Percentiles rank a stretch among this genome's conserved stretches.
Conservation (phyloP, 1,140 invertebrate genomes). For the Frieseomelitta varia region DNA sequence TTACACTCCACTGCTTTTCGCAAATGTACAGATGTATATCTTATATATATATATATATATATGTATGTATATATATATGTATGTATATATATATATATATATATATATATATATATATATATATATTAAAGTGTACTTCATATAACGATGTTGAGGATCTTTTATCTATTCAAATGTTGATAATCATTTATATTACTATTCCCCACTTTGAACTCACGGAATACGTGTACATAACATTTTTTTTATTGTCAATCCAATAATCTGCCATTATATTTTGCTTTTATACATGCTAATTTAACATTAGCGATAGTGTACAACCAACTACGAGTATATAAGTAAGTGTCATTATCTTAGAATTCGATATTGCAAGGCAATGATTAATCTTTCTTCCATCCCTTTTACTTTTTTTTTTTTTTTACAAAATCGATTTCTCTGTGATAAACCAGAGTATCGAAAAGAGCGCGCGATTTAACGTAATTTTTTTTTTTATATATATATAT, state of each 20-base stretch:
- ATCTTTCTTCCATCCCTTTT: conserved; percentile 18
- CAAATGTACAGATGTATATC: conserved; percentile 38
- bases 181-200: conserved; percentile 21
- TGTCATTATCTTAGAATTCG: conserved; percentile 49
- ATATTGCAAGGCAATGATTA: conserved; percentile 48
- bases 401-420: conserved; percentile 32
- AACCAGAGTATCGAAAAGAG: conserved; percentile 5
- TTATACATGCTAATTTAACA: conserved; percentile 53
- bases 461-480: background rate
- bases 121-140: conserved; percentile 22
- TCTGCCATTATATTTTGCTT: conserved; percentile 51
- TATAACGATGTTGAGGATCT: conserved; percentile 19
- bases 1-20: conserved; percentile 3
- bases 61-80: no score
- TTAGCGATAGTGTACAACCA: conserved; percentile 38
- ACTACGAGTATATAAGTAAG: conserved; percentile 40
- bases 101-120: no score
- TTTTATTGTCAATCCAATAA: conserved; percentile 56
- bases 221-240: conserved; percentile 29
- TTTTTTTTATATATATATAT: background rate
- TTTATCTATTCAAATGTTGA: background rate
- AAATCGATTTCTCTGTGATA: conserved; percentile 15
- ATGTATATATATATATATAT: no score
- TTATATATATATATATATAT: conserved; percentile 1
- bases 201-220: conserved; percentile 21